Percentiles rank a stretch among this genome's conserved stretches.
Evolutionary conservation across 2,797 vertebrate genomes (phyloP).

Genomic region (Tachyglossus aculeatus): DNA sequence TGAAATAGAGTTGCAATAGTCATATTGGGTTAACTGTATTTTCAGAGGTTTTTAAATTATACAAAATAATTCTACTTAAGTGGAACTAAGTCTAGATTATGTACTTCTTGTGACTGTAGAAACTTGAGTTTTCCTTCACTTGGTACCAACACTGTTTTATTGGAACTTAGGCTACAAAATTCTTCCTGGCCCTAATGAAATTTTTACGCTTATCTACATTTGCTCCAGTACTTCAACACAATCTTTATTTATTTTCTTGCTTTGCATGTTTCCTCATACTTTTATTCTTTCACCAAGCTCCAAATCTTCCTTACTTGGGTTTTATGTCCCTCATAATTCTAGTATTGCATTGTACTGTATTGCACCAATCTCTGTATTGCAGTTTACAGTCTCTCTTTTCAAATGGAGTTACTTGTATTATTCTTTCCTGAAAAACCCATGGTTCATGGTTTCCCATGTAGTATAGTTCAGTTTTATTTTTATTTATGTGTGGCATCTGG

Average conservation of each 20-base stretch:
- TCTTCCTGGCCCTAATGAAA: too few species aligned
- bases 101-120: too few species aligned
- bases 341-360: not conserved
- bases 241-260: not conserved
- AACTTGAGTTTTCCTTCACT: too few species aligned
- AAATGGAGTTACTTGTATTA: not conserved
- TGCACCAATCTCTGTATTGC: not conserved
- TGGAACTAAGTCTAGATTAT: too few species aligned
- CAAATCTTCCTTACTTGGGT: not conserved
- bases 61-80: too few species aligned
- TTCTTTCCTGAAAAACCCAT: not conserved
- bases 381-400: not conserved
- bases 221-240: not conserved
- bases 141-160: too few species aligned
- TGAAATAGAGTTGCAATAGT: too few species aligned
- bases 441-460: not conserved
- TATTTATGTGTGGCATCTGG: not conserved
- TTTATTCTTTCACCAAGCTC: not conserved
- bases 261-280: not conserved
- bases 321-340: not conserved
- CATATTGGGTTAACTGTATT: too few species aligned
- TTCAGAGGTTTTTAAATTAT: too few species aligned
- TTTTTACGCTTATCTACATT: not conserved
- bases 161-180: too few species aligned
- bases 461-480: not conserved